A percentile compares a stretch with the other conserved stretches of the same genome.
phyloP scores from a whole-genome alignment of 2,797 vertebrate species.

The Cirrhinus molitorella region DNA sequence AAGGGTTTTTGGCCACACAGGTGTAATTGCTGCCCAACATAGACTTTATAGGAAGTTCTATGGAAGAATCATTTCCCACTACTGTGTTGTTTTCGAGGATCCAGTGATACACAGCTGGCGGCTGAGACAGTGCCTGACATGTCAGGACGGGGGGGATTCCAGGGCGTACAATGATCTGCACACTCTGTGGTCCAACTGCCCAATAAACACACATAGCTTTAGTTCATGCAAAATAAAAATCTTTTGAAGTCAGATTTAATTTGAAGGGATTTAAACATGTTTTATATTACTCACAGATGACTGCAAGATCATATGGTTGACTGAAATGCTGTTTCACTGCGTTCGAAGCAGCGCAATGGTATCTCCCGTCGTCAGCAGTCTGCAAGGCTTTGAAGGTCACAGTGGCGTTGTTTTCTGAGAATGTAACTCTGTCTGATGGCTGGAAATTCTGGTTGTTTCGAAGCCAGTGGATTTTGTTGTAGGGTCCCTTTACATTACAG shows the following conservation, averaged over 20 bases:
- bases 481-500: constrained; percentile 70
- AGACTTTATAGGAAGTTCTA: constrained; percentile 37
- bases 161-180: constrained; percentile 52
- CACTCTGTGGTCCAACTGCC: constrained; percentile 74
- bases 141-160: constrained; percentile 26
- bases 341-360: constrained; percentile 71
- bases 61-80: neutral
- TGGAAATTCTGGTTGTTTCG: constrained; percentile 55
- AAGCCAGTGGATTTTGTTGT: constrained; percentile 69
- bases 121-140: constrained; percentile 72
- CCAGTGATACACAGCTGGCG: constrained; percentile 72
- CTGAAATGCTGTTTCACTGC: constrained; percentile 46
- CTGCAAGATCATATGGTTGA: constrained; percentile 53
- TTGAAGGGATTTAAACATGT: neutral
- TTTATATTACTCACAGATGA: constrained; percentile 72
- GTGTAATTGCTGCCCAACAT: constrained; percentile 55
- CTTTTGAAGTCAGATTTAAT: neutral
- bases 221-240: neutral
- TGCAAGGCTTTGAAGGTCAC: constrained; percentile 70
- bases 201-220: constrained; percentile 40
- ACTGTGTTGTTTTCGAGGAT: constrained; percentile 3
- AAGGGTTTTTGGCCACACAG: constrained; percentile 74
- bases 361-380: constrained; percentile 58
- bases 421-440: neutral
- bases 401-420: constrained; percentile 46